phyloP scores from a whole-genome alignment of 2,113 vertebrate species.

The Amblyopsis rosae region DNA sequence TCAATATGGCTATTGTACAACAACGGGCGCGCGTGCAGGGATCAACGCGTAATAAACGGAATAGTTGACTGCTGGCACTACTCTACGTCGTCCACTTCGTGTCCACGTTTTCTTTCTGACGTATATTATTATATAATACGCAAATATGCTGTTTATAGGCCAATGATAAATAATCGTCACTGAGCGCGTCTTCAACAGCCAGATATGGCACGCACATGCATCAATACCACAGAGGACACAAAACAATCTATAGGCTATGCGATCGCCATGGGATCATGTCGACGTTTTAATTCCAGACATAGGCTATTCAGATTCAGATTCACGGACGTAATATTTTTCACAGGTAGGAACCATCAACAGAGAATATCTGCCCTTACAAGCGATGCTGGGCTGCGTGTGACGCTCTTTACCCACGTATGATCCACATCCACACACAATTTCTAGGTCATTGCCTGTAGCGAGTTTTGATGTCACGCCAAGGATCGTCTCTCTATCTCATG shows the following conservation, averaged over 20 bases:
- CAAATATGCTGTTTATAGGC: too few species aligned
- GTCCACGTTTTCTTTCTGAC: too few species aligned
- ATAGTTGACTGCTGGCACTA: background rate
- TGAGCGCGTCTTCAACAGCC: too few species aligned
- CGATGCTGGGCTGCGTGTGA: conserved; percentile 24
- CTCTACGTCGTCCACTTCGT: too few species aligned
- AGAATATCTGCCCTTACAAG: conserved; percentile 21
- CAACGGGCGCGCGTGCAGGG: conserved; percentile 28
- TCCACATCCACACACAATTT: conserved; percentile 53
- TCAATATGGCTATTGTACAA: conserved; percentile 36
- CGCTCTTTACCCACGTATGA: conserved; percentile 4
- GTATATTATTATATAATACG: too few species aligned
- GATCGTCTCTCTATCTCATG: conserved; percentile 21
- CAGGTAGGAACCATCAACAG: conserved; percentile 31
- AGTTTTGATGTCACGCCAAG: conserved; percentile 57
- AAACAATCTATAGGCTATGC: background rate
- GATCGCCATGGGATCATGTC: background rate
- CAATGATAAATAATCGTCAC: too few species aligned
- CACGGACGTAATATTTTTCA: conserved; percentile 27
- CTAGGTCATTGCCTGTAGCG: conserved; percentile 64
- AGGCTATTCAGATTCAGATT: conserved; percentile 2
- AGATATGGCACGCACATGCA: too few species aligned
- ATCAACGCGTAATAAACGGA: conserved; percentile 20
- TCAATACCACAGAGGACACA: background rate
- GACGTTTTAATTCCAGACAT: conserved; percentile 23